Percentiles rank a stretch among this genome's conserved stretches.
These are phyloP conservation scores for Stylophora pistillata DNA, from an alignment of 64 coral and sea anemone genomes.

Conservation along the genomic window DNA sequence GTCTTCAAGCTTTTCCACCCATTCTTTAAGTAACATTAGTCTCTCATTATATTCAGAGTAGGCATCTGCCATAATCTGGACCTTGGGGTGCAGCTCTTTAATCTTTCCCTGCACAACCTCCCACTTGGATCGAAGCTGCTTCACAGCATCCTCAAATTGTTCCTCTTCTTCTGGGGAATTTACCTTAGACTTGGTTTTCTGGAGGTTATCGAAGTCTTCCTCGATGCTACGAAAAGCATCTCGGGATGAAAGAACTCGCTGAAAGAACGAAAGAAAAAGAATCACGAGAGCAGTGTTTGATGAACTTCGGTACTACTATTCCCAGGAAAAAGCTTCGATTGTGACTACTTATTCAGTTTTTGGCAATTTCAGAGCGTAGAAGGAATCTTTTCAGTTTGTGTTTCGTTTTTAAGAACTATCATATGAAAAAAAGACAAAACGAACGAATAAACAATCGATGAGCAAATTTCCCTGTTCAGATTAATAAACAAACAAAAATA, in stretches of 20 bases:
- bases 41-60: constrained; percentile 64
- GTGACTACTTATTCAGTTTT: too few relatives aligned
- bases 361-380: too few relatives aligned
- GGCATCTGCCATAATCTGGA: constrained; percentile 58
- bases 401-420: too few relatives aligned
- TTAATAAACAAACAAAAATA: too few relatives aligned
- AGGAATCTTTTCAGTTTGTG: too few relatives aligned
- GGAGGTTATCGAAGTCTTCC: constrained; percentile 53
- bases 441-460: too few relatives aligned
- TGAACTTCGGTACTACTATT: too few relatives aligned
- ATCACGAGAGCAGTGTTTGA: too few relatives aligned
- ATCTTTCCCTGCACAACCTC: constrained; percentile 34
- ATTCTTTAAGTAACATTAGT: constrained; percentile 27
- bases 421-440: too few relatives aligned
- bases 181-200: constrained; percentile 48
- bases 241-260: constrained; percentile 34
- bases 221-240: constrained; percentile 38
- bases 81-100: constrained; percentile 28
- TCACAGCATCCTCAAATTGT: constrained; percentile 25
- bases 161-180: constrained; percentile 38
- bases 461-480: too few relatives aligned
- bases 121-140: constrained; percentile 44
- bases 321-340: too few relatives aligned
- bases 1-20: constrained; percentile 46
- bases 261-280: background rate